Evolutionary conservation across 2,113 vertebrate species (phyloP).

Genomic region (Solea solea): DNA sequence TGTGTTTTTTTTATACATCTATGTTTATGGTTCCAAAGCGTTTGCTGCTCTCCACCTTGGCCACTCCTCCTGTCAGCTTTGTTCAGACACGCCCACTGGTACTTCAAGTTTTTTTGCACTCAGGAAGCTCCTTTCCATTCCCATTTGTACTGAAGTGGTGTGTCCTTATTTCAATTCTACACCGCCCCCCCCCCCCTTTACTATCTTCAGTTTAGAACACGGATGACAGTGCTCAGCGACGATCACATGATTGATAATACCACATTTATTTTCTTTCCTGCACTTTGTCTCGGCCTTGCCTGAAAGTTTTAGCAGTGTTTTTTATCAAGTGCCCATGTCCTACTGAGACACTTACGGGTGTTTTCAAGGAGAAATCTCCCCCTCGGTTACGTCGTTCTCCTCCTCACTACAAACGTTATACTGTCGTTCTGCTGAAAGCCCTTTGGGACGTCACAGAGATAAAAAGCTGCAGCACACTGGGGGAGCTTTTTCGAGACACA

Average conservation of each 20-base stretch:
- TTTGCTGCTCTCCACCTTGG: constrained; percentile 83
- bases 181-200: constrained; percentile 28
- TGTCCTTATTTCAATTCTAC: constrained; percentile 50
- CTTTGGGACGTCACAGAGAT: constrained; percentile 23
- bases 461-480: constrained; percentile 57
- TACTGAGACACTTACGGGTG: constrained; percentile 33
- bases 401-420: constrained; percentile 28
- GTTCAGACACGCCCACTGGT: constrained; percentile 85
- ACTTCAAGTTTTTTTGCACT: constrained; percentile 92
- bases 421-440: constrained; percentile 31
- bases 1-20: constrained; percentile 71
- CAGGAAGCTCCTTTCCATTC: constrained; percentile 89
- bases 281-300: constrained; percentile 54
- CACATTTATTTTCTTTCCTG: constrained; percentile 11
- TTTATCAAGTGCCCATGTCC: constrained; percentile 78
- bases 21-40: constrained; percentile 84
- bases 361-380: constrained; percentile 47
- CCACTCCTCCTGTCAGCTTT: constrained; percentile 84
- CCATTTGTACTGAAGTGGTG: constrained; percentile 59
- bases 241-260: not conserved
- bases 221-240: constrained; percentile 15
- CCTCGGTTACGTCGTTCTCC: constrained; percentile 33
- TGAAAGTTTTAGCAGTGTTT: constrained; percentile 60
- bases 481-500: constrained; percentile 65
- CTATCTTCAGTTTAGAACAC: constrained; percentile 26